Base-by-base conservation (phyloP, 2,888 invertebrate species). In the Aelia acuminata region DNA sequence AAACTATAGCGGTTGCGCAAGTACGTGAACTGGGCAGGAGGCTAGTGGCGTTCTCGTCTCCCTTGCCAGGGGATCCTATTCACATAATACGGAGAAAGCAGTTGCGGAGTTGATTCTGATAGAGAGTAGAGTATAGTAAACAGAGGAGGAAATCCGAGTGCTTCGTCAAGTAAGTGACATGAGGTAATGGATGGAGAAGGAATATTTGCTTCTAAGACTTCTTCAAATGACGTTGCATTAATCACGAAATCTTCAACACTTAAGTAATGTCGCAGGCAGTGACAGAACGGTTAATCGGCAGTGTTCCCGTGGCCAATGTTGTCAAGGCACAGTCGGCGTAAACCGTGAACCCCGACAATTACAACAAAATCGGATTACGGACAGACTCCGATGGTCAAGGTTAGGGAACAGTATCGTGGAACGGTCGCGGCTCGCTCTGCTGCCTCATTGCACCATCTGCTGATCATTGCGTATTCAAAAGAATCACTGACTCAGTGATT, bases 1-100 rank as follows among this genome's bases (percentile, higher is more conserved):
- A 47, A 80, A 80, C 80, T 80, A 80, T 80, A 80, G 43, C 80
- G 43, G 43, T 80, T 80, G 80, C 43, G 80, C 43, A 80, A 80
- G 80, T 43, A 47, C 39, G 43, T 80, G n/a, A 22, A 43, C 80
- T 43, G 13, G 80, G 43, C 26, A 53, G 10, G 53, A 53, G 53
- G 50, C n/a, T 5, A n/a, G n/a, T 39, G 35, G 13, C 43, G 80
- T 39, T 43, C 43, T 80, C 80, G 43, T 47, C 43, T 39, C 43
- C 80, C n/a, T 15, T 80, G 80, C 80, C 43, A 80, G 80, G 10
- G 43, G 80, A 80, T 80, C 80, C 43, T n/a, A 47, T 80, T 80
- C 80, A 80, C 43, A 80, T 80, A 80, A 80, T 20, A n/a, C 43
- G 80, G 43, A 43, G 80, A 80, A 80, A 80, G 80, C 63, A 70